Percentiles rank a stretch among this genome's conserved stretches.
Conservation (phyloP, 2,797 vertebrate genomes). For the Hirundo rustica region DNA sequence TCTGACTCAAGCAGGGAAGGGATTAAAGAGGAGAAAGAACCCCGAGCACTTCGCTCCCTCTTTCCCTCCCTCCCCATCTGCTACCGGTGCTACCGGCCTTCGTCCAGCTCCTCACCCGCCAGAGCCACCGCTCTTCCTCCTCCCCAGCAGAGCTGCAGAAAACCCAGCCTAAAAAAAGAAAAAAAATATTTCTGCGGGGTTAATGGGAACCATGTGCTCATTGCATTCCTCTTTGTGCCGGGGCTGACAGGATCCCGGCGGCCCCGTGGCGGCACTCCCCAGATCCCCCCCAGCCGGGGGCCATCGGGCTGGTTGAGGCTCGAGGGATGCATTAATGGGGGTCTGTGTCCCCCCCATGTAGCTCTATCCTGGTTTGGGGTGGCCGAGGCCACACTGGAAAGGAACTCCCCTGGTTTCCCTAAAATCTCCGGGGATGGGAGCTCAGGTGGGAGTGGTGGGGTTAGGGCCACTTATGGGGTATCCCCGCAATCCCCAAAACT, state of each 20-base stretch:
- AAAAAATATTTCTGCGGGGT: neutral
- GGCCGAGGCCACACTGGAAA: neutral
- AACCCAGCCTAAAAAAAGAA: neutral
- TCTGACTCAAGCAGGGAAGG: constrained; percentile 26
- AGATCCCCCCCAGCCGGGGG: accelerated
- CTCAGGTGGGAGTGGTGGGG: neutral
- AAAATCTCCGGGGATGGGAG: neutral
- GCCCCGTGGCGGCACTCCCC: neutral
- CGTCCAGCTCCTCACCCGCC: neutral
- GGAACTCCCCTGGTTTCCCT: neutral
- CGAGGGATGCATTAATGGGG: neutral
- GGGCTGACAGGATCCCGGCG: neutral
- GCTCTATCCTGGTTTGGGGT: neutral
- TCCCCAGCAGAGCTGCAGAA: neutral
- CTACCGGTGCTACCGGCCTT: neutral
- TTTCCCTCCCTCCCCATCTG: neutral
- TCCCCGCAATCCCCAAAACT: neutral
- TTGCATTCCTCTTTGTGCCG: constrained; percentile 68
- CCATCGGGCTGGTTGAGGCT: neutral
- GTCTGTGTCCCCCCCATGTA: neutral
- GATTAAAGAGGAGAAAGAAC: neutral
- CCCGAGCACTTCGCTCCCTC: neutral
- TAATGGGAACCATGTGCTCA: constrained; percentile 72
- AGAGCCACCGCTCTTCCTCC: neutral
- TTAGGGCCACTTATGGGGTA: neutral